A percentile compares a stretch with the other conserved stretches of the same genome.
phyloP scores from a whole-genome alignment of 2,113 vertebrate genomes.

The Halichoerus grypus region DNA sequence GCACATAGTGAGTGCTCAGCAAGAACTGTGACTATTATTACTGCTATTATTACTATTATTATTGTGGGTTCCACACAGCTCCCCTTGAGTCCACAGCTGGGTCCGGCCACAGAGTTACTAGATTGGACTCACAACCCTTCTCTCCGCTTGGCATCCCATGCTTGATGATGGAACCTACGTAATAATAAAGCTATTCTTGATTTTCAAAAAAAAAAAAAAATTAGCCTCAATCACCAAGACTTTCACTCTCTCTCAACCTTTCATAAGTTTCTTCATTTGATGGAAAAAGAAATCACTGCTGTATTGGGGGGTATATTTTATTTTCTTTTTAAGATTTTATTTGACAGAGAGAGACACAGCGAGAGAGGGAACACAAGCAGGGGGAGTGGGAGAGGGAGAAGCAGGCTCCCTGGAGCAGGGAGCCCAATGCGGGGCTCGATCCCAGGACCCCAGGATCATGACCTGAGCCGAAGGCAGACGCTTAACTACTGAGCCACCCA shows the following conservation, averaged over 20 bases:
- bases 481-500: too few species aligned
- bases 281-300: conserved; percentile 15
- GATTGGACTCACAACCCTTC: not conserved
- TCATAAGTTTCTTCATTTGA: conserved; percentile 29
- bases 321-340: not conserved
- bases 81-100: not conserved
- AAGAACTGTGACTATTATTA: not conserved
- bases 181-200: not conserved
- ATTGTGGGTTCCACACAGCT: not conserved
- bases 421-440: too few species aligned
- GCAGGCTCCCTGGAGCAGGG: too few species aligned
- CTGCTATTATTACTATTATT: not conserved
- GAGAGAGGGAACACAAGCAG: too few species aligned
- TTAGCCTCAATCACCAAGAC: not conserved
- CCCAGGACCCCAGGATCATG: too few species aligned
- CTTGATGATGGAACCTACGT: conserved; percentile 1
- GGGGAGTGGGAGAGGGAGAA: too few species aligned
- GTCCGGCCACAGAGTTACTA: not conserved
- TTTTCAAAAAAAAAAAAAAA: not conserved
- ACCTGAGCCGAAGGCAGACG: too few species aligned
- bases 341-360: too few species aligned
- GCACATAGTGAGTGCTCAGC: not conserved
- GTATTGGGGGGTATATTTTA: not conserved
- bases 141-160: not conserved
- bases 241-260: conserved; percentile 11